Evolutionary conservation across 2,113 vertebrate genomes (phyloP).

Genomic region (Nycticryphes semicollaris): DNA sequence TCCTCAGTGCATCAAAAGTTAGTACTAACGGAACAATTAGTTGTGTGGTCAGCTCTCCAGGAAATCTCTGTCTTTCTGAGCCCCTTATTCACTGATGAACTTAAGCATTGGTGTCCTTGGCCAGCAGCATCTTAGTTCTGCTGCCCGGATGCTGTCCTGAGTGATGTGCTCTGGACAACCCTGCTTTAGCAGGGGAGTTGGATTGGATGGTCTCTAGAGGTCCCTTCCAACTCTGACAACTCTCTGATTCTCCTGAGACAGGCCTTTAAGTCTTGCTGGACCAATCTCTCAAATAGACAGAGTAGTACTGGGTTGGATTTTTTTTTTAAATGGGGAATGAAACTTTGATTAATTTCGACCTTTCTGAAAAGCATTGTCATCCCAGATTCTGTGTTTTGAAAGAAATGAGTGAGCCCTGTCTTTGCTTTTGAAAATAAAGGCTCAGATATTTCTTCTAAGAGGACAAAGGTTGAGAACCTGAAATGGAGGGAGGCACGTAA

Average conservation of each 20-base stretch:
- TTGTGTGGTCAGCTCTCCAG: neutral
- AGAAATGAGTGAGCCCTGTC: neutral
- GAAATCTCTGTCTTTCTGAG: neutral
- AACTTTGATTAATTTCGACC: neutral
- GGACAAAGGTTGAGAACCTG: neutral
- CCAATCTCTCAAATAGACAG: neutral
- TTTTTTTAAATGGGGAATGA: neutral
- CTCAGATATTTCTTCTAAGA: neutral
- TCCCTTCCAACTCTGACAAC: no score
- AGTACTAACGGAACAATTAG: neutral
- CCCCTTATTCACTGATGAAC: neutral
- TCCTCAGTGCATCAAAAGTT: neutral
- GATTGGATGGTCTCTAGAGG: no score
- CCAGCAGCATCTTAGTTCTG: neutral
- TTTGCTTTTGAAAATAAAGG: neutral
- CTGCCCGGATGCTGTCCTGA: no score
- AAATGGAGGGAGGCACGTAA: neutral
- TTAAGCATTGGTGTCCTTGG: neutral
- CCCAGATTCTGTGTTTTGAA: neutral
- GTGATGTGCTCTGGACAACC: no score
- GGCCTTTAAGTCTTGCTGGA: neutral
- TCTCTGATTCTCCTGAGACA: neutral
- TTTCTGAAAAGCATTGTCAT: neutral
- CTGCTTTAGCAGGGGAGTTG: no score
- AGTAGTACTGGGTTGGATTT: neutral